Conservation (phyloP, 2,888 invertebrate species). For the Drosophila multiciliata region DNA sequence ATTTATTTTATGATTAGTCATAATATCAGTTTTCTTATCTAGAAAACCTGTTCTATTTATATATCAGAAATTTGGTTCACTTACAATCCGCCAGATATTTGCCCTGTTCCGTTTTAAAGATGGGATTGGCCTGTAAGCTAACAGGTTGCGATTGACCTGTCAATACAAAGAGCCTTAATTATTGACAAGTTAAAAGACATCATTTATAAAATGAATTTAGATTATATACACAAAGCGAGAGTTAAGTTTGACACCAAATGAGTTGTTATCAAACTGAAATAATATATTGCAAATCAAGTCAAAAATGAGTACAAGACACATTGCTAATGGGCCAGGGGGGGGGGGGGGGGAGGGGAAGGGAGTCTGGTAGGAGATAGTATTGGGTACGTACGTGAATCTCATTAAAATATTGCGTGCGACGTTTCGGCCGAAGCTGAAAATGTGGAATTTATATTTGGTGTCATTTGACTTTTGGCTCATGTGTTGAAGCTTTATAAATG, state of each 20-base stretch:
- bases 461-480: constrained; percentile 17
- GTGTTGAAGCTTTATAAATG: constrained; percentile 25
- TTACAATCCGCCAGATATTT: constrained; percentile 94
- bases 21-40: not conserved
- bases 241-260: constrained; percentile 39
- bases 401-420: constrained; percentile 53
- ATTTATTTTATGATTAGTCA: not conserved
- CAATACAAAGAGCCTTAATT: constrained; percentile 22
- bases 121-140: constrained; percentile 87
- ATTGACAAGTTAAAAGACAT: constrained; percentile 4
- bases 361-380: constrained; percentile 12
- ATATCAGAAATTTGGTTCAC: constrained; percentile 68
- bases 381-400: constrained; percentile 69
- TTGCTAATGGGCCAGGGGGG: constrained; percentile 39
- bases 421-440: constrained; percentile 51
- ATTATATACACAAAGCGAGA: constrained; percentile 66
- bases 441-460: constrained; percentile 35
- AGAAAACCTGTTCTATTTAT: not conserved
- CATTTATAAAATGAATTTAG: constrained; percentile 15
- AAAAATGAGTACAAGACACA: constrained; percentile 62
- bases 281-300: constrained; percentile 68
- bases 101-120: constrained; percentile 94
- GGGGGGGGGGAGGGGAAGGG: constrained; percentile 1
- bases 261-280: constrained; percentile 43
- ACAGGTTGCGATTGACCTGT: constrained; percentile 80